These are phyloP conservation scores for Hyphantria cunea DNA, from an alignment of 1,140 invertebrate species.

Conservation along the genomic window DNA sequence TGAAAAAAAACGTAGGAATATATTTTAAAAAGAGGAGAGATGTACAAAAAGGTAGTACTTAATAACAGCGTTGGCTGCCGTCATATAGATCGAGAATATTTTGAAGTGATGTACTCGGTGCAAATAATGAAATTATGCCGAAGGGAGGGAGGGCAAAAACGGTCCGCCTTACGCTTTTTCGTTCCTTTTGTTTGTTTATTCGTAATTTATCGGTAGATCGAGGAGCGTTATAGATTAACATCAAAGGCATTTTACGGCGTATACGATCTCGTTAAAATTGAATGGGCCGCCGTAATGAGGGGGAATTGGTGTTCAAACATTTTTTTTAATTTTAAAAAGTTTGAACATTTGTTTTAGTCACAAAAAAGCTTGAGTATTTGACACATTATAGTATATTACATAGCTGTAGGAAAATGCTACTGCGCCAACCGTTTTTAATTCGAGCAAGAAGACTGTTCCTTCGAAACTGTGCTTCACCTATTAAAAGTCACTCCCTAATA, in stretches of 20 bases:
- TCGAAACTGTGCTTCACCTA: too few species aligned
- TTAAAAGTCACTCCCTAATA: too few species aligned
- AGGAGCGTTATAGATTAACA: slow-evolving; percentile 60
- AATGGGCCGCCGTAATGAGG: slow-evolving; percentile 44
- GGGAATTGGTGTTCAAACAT: slow-evolving; percentile 31
- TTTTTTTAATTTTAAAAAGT: neutral
- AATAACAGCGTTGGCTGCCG: slow-evolving; percentile 15
- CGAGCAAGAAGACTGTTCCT: too few species aligned
- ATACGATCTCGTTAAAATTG: slow-evolving; percentile 59
- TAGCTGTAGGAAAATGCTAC: too few species aligned
- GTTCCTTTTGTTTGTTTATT: slow-evolving; percentile 63
- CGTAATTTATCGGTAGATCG: slow-evolving; percentile 71
- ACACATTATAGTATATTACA: too few species aligned
- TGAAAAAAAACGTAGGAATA: neutral
- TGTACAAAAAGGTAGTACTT: slow-evolving; percentile 11
- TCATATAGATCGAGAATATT: slow-evolving; percentile 58
- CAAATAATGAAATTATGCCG: slow-evolving; percentile 71
- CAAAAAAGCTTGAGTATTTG: too few species aligned
- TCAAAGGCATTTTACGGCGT: slow-evolving; percentile 56
- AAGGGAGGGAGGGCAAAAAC: slow-evolving; percentile 30
- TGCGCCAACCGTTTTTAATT: too few species aligned
- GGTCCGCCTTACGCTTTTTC: slow-evolving; percentile 43
- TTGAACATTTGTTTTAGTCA: slow-evolving; percentile 5
- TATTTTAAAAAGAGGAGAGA: neutral
- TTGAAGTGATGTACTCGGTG: slow-evolving; percentile 54